phyloP scores from a whole-genome alignment of 30 jellyfish, hydroid and myxozoan genomes.

The Cassiopea xamachana region DNA sequence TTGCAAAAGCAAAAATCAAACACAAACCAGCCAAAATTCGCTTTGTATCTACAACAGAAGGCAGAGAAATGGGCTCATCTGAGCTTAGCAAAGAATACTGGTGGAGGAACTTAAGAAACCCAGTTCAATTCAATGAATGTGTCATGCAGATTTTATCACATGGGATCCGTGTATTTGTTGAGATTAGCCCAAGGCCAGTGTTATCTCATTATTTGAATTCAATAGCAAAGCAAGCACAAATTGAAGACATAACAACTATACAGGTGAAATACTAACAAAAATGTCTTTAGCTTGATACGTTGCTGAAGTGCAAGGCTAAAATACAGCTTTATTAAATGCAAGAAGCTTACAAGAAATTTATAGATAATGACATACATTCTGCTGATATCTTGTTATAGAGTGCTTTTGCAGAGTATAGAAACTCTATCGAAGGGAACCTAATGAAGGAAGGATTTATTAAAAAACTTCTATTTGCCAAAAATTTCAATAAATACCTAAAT shows the following conservation, averaged over 20 bases:
- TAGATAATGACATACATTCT: too few species aligned
- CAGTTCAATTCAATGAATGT: constrained; percentile 63
- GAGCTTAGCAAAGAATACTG: constrained; percentile 51
- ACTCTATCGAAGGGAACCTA: too few species aligned
- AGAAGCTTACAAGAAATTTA: too few species aligned
- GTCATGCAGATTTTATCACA: constrained; percentile 18
- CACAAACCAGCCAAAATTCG: constrained; percentile 23
- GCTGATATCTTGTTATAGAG: too few species aligned
- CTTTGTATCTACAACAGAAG: constrained; percentile 55
- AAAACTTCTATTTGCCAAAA: too few species aligned
- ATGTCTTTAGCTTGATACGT: too few species aligned
- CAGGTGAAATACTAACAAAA: constrained; percentile 16
- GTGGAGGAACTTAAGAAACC: constrained; percentile 71
- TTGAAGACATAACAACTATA: constrained; percentile 25
- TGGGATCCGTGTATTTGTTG: constrained; percentile 52
- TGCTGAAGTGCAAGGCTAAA: too few species aligned
- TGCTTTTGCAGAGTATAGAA: too few species aligned
- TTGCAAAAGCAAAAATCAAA: constrained; percentile 40
- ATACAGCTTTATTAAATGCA: too few species aligned
- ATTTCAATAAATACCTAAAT: too few species aligned
- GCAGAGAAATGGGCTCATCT: constrained; percentile 24
- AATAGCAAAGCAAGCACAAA: constrained; percentile 52
- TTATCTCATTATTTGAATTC: constrained; percentile 55
- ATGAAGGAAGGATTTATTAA: too few species aligned
- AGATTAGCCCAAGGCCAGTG: constrained; percentile 78